These are phyloP conservation scores for Heliconius hewitsoni DNA, from an alignment of 1,140 invertebrate species.

Conservation along the genomic window DNA sequence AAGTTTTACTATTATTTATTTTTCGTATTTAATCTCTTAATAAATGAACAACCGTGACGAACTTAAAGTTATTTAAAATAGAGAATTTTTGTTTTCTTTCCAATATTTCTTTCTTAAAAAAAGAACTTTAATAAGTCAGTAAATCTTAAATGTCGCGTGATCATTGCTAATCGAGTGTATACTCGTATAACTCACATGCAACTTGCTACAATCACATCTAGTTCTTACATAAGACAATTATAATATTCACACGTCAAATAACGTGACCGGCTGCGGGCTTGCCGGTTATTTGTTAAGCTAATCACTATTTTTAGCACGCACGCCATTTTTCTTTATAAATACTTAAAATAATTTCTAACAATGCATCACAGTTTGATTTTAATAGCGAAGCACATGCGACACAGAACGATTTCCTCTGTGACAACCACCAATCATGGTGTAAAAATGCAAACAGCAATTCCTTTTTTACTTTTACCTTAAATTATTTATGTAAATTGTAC, in stretches of 20 bases:
- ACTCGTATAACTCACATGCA: constrained; percentile 9
- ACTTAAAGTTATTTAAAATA: neutral
- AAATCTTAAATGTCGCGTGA: constrained; percentile 9
- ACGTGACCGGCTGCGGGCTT: constrained; percentile 46
- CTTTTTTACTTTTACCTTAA: constrained; percentile 18
- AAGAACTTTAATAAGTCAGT: neutral
- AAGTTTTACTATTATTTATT: too few relatives aligned
- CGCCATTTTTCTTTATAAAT: constrained; percentile 27
- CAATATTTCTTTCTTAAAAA: neutral
- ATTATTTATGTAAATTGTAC: neutral
- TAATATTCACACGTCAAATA: constrained; percentile 48
- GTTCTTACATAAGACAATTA: constrained; percentile 35
- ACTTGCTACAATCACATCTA: constrained; percentile 12
- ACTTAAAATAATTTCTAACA: constrained; percentile 44
- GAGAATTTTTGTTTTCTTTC: neutral
- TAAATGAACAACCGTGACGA: neutral
- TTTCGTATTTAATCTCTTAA: neutral
- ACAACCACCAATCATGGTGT: constrained; percentile 52
- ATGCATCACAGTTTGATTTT: constrained; percentile 51
- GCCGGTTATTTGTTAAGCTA: constrained; percentile 46
- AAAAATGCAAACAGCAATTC: constrained; percentile 35
- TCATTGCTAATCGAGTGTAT: constrained; percentile 13
- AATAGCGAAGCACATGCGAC: constrained; percentile 51
- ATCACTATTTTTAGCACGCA: constrained; percentile 45
- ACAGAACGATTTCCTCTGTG: constrained; percentile 48